These are phyloP conservation scores for Sturmia bella DNA, from an alignment of 2,888 invertebrate genomes.

Conservation along the genomic window DNA sequence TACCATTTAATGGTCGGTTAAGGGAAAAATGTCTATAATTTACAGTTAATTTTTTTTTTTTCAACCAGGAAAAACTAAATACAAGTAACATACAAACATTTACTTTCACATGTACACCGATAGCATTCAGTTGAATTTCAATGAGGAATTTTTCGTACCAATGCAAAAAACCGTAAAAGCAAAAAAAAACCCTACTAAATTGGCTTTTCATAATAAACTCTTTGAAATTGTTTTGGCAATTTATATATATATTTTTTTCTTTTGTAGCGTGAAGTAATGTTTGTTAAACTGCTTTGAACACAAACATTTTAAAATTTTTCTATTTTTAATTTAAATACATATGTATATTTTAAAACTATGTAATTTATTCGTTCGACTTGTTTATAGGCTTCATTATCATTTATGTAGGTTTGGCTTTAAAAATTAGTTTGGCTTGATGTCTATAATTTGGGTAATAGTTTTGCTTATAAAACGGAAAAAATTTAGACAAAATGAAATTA, in stretches of 20 bases:
- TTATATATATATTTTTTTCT: neutral
- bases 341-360: constrained; percentile 5
- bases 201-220: constrained; percentile 35
- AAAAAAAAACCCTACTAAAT: neutral
- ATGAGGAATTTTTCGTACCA: neutral
- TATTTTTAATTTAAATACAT: constrained; percentile 6
- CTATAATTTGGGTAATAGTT: constrained; percentile 28
- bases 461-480: constrained; percentile 8
- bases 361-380: constrained; percentile 40
- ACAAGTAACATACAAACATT: neutral
- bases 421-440: constrained; percentile 32
- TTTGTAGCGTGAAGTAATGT: neutral
- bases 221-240: constrained; percentile 29
- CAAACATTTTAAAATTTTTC: constrained; percentile 1
- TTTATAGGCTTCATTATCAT: constrained; percentile 34
- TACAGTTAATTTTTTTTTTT: constrained; percentile 59
- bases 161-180: neutral
- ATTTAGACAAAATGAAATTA: neutral
- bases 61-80: neutral
- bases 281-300: constrained; percentile 15
- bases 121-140: constrained; percentile 15
- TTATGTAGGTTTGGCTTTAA: constrained; percentile 5
- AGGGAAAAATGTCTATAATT: constrained; percentile 55
- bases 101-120: neutral
- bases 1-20: constrained; percentile 57